Evolutionary conservation across 2,888 invertebrate species (phyloP), one percentile per base, ranked within the genome.

Genomic region (Caenorhabditis parvicauda): DNA sequence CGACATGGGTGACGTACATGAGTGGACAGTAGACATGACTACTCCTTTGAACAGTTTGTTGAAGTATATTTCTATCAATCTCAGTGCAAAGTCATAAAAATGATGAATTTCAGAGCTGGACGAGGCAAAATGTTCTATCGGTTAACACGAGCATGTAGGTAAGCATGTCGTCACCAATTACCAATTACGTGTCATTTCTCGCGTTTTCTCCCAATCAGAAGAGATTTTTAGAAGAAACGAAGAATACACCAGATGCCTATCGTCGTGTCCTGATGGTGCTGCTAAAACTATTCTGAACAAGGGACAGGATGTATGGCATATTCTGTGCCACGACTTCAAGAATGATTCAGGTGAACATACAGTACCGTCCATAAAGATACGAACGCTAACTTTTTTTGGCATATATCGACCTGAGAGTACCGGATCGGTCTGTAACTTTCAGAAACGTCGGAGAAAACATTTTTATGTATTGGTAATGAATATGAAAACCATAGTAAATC

Each of bases 231-330:
- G 66, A 37, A 42, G 65, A 48, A 74, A 74, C 48, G 57, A 67
- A 42, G 54, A 56, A 22, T 74, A 72, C 49, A 58, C 65, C 32
- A 49, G 46, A 27, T 75, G 75, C 43, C 38, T 75, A 32, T 53
- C 60, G 12, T 47, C 50, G 14, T 75, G 75, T 52, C 59, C 59
- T 9, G 54, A 70, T 45, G 67, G 59, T 7, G 54, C 62, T 14
- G 74, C 72, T 1, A 70, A 70, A 35, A 52, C 57, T 22, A 67
- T 69, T 28, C 57, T 75, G 9, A 57, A 60, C 24, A 60, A 54
- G n/a, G 75, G 75, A 37, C 75, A 75, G 27, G 67, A 65, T 37
- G 60, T 69, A 21, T 75, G 75, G 75, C 60, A 60, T 35, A 64
- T 65, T 21, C 49, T 75, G 9, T 75, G 75, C 43, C 54, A 71